Base-by-base conservation (phyloP, 2,113 vertebrate species). In the Xiphophorus maculatus region DNA sequence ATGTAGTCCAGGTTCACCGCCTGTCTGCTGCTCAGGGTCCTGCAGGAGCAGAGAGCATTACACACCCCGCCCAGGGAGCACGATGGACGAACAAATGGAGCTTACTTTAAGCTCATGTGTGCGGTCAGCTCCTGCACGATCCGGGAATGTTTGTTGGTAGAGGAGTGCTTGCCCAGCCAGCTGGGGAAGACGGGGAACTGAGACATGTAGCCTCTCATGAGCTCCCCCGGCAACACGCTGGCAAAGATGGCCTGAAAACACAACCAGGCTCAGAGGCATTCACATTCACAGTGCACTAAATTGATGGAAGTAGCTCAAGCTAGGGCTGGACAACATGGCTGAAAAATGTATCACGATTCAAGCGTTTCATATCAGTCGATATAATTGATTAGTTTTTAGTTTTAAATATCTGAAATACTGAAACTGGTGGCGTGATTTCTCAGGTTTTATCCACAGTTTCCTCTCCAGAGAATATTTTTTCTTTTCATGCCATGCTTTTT, bases 81-180 rank as follows among this genome's bases (percentile, higher is more conserved):
- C 8, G 9, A 67, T 69, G 9, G 65, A 42, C 4, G 2, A 51
- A 54, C 1, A 25, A 37, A 33, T 10, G 6, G 27, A 48, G 27
- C 94, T 91, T 93, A 99, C 98, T 96, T 96, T 73, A 99, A 95
- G 71, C 96, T 94, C 96, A 97, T 98, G 89, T 99, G 98, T 77
- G 96, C 93, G 0, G 96, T 89, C 12, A 99, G 93, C 84, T 99
- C 98, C 90, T 99, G 97, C 51, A 96, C 17, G 30, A 96, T 93
- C 6, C 97, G 97, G 13, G 96, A 95, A 0, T 99, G 95, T 90
- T 96, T 98, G 81, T 91, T 95, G 0, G 95, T 94, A 0, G 97
- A 97, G 2, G 98, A 99, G 84, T 95, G 91, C 42, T 96, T 98
- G 54, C 98, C 97, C 78, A 99, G 88, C 98, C 98, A 99, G 93